Evolutionary conservation across 1,140 invertebrate genomes (phyloP).

Genomic region (Drosophila seguyi): DNA sequence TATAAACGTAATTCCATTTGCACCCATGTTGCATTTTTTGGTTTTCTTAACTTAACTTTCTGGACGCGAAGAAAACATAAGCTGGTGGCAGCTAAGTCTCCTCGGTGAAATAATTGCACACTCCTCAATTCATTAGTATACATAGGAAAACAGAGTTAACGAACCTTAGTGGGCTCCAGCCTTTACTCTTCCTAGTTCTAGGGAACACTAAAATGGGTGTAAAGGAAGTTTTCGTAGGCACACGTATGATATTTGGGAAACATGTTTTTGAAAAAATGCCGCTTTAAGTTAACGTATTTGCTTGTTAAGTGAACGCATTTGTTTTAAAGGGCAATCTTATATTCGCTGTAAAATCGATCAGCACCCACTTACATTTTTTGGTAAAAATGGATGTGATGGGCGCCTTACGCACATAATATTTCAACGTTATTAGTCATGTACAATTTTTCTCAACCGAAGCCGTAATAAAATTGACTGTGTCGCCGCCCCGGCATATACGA

Average conservation of each 20-base stretch:
- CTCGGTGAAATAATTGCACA: not conserved
- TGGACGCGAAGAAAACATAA: not conserved
- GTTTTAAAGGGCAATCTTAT: constrained; percentile 4
- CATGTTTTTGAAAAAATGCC: not conserved
- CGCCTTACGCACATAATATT: constrained; percentile 53
- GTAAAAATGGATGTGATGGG: constrained; percentile 38
- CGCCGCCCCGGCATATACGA: constrained; percentile 22
- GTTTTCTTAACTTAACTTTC: not conserved
- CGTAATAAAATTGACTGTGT: constrained; percentile 71
- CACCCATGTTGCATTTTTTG: constrained; percentile 7
- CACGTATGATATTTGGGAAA: not conserved
- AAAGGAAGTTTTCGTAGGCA: not conserved
- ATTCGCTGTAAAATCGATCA: constrained; percentile 11
- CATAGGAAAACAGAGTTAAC: not conserved
- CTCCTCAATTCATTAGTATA: not conserved
- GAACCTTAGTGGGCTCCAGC: not conserved
- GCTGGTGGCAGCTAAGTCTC: too few species aligned
- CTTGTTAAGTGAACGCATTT: not conserved
- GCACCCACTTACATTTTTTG: constrained; percentile 43
- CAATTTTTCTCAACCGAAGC: constrained; percentile 68
- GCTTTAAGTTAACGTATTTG: not conserved
- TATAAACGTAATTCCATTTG: constrained; percentile 12
- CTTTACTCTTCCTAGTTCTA: not conserved
- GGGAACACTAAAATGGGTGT: not conserved
- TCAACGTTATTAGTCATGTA: constrained; percentile 75